Evolutionary conservation across 2,797 vertebrate genomes (phyloP), one percentile per base, ranked within the genome.

Genomic region (Toxotes lorentzi): DNA sequence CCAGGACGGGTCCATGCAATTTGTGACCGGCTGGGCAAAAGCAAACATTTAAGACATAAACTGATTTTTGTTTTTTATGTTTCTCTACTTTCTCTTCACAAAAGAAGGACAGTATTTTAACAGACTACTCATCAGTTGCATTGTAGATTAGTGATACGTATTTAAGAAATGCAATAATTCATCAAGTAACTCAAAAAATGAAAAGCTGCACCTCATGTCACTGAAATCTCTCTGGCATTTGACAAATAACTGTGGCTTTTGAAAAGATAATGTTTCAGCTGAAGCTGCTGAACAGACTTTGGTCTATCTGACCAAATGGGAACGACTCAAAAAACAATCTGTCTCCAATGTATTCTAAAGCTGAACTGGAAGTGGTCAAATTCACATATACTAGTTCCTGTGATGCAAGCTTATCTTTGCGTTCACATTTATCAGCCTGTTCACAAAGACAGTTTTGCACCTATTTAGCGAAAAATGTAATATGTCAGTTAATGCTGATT

Each of bases 201-300:
- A 2, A n/a, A 70, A 17, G n/a, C 24, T 17, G 17, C 5, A 30
- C 30, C 19, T 57, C 23, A n/a, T 70, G 21, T 53, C 16, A 62
- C 11, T 2, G 0, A 23, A 41, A 41, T 51, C 38, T 61, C 13
- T 27, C 59, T 23, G 35, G 27, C 3, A 27, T 45, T 66, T 45
- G 16, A 27, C 23, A 70, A 59, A 63, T 53, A 16, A 21, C 51
- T 4, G 50, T 8, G 21, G 27, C 47, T 27, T 81, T 67, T 58
- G 4, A 56, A 62, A 75, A 40, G 6, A 6, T 24, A 40, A 35
- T 40, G 19, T n/a, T 50, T 53, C 9, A 23, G 32, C 40, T n/a
- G 5, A 66, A 24, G 30, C 23, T 45, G 14, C 11, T 11, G 4
- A 30, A 2, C n/a, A 61, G 45, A 23, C 4, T 12, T 48, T 40